Percentiles rank a stretch among this genome's conserved stretches.
phyloP scores from a whole-genome alignment of 2,113 vertebrate genomes.

The Trogon surrucura region DNA sequence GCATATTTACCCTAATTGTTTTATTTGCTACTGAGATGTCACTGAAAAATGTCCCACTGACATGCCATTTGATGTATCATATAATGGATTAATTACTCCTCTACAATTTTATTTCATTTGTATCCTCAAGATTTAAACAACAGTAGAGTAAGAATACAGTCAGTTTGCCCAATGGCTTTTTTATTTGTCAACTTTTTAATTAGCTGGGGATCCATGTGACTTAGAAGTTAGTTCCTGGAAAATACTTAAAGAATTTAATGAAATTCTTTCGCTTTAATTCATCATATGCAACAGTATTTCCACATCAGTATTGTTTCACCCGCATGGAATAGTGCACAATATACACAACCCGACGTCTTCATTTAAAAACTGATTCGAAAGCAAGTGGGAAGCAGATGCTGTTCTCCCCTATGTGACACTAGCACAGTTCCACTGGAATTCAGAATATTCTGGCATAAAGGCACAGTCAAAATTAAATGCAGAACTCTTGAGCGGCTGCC shows the following conservation, averaged over 20 bases:
- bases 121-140: not conserved
- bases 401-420: not conserved
- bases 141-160: not conserved
- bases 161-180: not conserved
- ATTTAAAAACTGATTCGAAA: not conserved
- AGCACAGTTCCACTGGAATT: not conserved
- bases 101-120: not conserved
- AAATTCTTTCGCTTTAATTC: not conserved
- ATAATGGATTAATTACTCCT: not conserved
- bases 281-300: not conserved
- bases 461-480: not conserved
- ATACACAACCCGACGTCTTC: not conserved
- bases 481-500: not conserved
- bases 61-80: not conserved
- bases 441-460: not conserved
- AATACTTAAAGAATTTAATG: not conserved
- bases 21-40: not conserved
- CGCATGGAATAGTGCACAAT: not conserved
- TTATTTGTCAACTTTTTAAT: not conserved
- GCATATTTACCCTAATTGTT: not conserved
- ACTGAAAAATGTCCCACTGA: not conserved
- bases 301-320: not conserved
- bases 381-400: not conserved
- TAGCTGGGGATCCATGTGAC: not conserved
- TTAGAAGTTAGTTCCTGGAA: not conserved